Base-by-base conservation (phyloP, 2,888 invertebrate species). In the Sylvicola fuscatus region DNA sequence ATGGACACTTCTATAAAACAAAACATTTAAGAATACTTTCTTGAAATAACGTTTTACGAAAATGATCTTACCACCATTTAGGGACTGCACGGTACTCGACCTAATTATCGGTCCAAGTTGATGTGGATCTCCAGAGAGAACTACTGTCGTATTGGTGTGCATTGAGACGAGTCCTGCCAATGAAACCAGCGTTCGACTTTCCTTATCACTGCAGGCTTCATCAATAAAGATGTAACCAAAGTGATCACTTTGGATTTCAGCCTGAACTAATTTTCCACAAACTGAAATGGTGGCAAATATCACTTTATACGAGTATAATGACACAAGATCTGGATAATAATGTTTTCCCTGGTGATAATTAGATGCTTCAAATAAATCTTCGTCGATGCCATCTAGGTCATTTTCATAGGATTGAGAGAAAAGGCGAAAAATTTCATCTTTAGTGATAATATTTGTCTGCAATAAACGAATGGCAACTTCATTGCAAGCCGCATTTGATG, bases 171-270 rank as follows among this genome's bases (percentile, higher is more conserved):
- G 21, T 4, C 21, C 21, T 6, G 21, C 21, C 5, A 21, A 6
- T 4, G 73, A 68, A 45, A 76, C 65, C 32, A 72, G 48, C 11
- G 65, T 60, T 50, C 79, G 77, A 1, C 75, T 68, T 54, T 80
- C 80, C 4, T 64, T 66, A 1, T 74, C 69, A 47, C 80, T 79
- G 1, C 78, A 79, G n/a, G 74, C 74, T 58, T 82, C 82, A 49
- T 82, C 82, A 32, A 82, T 65, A 49, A 81, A 76, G 7, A 77
- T 61, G 48, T 80, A 74, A 2, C 70, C 64, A 50, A 75, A 78
- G 3, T 47, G 38, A 14, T 21, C 21, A 6, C 21, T 21, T 21
- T 21, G 4, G 8, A 21, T 21, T 6, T 21, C 8, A 8, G 21
- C 21, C 21, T 21, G 21, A 21, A 21, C 21, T 8, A 21, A 21